Evolutionary conservation across 2,113 vertebrate species (phyloP).

Genomic region (Nettapus auritus): DNA sequence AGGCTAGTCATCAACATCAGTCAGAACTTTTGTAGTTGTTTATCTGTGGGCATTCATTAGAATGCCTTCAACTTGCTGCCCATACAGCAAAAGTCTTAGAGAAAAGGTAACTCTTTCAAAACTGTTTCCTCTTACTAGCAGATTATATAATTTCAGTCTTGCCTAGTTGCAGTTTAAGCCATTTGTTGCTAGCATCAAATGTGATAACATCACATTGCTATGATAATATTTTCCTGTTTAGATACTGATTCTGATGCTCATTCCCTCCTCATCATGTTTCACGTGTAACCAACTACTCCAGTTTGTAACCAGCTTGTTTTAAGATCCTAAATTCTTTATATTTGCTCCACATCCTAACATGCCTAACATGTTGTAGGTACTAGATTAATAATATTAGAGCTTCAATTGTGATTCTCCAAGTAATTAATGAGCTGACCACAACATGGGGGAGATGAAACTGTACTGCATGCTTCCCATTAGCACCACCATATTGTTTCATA

Average conservation of each 20-base stretch:
- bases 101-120: not conserved
- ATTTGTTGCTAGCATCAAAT: not conserved
- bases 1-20: not conserved
- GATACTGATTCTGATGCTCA: not conserved
- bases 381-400: not conserved
- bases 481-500: not conserved
- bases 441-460: not conserved
- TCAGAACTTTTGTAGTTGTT: not conserved
- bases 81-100: not conserved
- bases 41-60: not conserved
- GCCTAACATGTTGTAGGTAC: not conserved
- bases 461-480: not conserved
- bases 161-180: not conserved
- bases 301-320: not conserved
- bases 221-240: not conserved
- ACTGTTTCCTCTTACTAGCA: not conserved
- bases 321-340: not conserved
- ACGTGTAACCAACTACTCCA: not conserved
- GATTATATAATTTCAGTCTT: not conserved
- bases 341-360: not conserved
- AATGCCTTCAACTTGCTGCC: not conserved
- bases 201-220: not conserved
- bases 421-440: conserved; percentile 18
- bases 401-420: not conserved
- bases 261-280: not conserved